phyloP scores from a whole-genome alignment of 2,888 invertebrate genomes.

The Unio delphinus region DNA sequence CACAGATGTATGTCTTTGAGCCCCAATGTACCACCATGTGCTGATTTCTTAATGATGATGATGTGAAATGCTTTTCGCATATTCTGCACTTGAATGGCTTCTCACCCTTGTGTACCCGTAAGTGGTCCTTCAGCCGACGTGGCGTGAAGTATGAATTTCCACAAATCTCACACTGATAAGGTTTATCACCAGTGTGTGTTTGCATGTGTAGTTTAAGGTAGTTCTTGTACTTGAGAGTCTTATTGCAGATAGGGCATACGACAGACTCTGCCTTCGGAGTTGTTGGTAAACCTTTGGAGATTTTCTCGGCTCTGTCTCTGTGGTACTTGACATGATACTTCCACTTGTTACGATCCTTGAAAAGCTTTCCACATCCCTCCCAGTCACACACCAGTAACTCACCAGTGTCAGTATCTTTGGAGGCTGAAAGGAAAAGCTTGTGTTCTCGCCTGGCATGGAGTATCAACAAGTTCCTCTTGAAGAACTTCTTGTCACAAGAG shows the following conservation, averaged over 20 bases:
- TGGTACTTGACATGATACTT: constrained; percentile 37
- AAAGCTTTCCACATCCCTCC: constrained; percentile 35
- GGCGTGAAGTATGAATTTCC: constrained; percentile 21
- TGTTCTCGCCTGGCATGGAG: constrained; percentile 31
- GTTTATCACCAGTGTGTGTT: constrained; percentile 23
- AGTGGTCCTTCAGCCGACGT: constrained; percentile 26
- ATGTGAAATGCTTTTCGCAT: constrained; percentile 30
- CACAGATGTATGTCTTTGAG: constrained; percentile 33
- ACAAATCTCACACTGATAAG: constrained; percentile 31
- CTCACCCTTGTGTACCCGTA: constrained; percentile 31
- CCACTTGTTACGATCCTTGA: constrained; percentile 25
- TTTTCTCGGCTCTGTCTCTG: constrained; percentile 28
- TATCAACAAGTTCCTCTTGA: constrained; percentile 24
- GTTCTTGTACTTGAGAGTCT: constrained; percentile 33
- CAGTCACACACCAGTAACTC: constrained; percentile 26
- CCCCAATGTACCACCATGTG: constrained; percentile 38
- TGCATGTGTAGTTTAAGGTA: constrained; percentile 35
- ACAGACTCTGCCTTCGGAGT: constrained; percentile 12
- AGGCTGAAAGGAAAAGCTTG: constrained; percentile 20
- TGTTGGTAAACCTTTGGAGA: constrained; percentile 23
- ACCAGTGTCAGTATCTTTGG: neutral
- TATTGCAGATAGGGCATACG: constrained; percentile 31
- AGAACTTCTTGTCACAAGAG: constrained; percentile 27
- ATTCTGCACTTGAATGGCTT: constrained; percentile 33
- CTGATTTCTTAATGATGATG: constrained; percentile 27